Base-by-base conservation (phyloP, 2,888 invertebrate species). In the Diarsia dahlii region DNA sequence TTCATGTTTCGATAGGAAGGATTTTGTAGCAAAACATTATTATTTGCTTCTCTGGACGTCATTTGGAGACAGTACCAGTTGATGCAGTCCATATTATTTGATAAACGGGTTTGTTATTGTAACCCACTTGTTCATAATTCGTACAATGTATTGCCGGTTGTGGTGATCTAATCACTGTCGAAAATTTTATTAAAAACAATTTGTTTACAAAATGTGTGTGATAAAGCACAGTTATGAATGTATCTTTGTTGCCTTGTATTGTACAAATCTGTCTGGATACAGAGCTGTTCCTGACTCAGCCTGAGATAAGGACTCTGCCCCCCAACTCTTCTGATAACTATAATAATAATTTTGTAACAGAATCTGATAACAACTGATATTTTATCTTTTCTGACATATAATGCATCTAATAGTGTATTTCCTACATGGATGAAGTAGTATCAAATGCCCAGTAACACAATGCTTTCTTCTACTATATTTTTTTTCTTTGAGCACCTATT, bases 41-140 rank as follows among this genome's bases (percentile, higher is more conserved):
- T 50, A 78, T 66, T 76, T 69, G 5, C 70, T 69, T 18, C 23
- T 79, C 45, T 65, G 66, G 50, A 71, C 20, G 45, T 71, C 58
- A 62, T 18, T 70, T 8, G 58, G 48, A 48, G 56, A 50, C 58
- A 54, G 3, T 52, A 58, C 23, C 54, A 71, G 58, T 81, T 71
- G 52, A n/a, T 71, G 69, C 45, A 78, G 72, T 52, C 28, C 62
- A 60, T 48, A 82, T 77, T 54, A 76, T 81, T 80, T 74, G 63
- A n/a, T 71, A 76, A 77, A 81, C 76, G 62, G 75, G 81, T 86
- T 86, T 86, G 83, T 88, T 87, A 82, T 88, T 87, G 85, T 87
- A 90, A 87, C 89, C 88, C 88, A 91, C 84, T 89, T 90, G 85
- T 75, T 84, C 80, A 77, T 78, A 79, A 74, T 76, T 81, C 68